Evolutionary conservation across 1,140 invertebrate species (phyloP).

Genomic region (Microvelia longipes): DNA sequence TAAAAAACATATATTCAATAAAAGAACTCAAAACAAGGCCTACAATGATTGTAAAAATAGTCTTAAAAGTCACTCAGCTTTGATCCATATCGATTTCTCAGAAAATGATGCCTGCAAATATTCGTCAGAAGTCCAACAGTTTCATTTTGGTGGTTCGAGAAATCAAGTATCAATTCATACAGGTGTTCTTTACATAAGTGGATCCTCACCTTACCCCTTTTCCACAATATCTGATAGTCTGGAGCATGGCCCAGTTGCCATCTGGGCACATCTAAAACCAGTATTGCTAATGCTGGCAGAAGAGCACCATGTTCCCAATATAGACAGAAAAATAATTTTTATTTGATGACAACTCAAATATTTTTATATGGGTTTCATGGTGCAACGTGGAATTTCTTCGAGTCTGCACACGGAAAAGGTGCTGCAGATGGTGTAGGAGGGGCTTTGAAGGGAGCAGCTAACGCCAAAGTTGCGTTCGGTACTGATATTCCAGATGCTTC

Average conservation of each 20-base stretch:
- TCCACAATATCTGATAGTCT: not conserved
- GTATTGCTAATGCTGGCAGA: not conserved
- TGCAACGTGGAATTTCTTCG: slow-evolving; percentile 30
- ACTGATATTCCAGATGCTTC: slow-evolving; percentile 22
- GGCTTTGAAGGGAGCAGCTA: slow-evolving; percentile 28
- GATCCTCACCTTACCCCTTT: not conserved
- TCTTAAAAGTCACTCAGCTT: slow-evolving; percentile 20
- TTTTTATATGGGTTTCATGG: not conserved
- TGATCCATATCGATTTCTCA: not conserved
- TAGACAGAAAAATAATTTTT: not conserved
- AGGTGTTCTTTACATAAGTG: not conserved
- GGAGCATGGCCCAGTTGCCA: not conserved
- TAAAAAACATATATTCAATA: not conserved
- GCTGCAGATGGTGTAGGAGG: slow-evolving; percentile 32
- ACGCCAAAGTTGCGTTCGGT: slow-evolving; percentile 25
- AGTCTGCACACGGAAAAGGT: slow-evolving; percentile 33
- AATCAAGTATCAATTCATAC: not conserved
- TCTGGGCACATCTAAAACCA: not conserved
- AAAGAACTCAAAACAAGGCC: not conserved
- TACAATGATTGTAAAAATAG: slow-evolving; percentile 14
- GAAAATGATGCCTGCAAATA: not conserved
- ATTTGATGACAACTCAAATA: not conserved
- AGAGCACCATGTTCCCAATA: not conserved
- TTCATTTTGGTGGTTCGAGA: not conserved
- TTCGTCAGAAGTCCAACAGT: not conserved